Base-by-base conservation (phyloP, 2,888 invertebrate genomes). In the Charanyca ferruginea region DNA sequence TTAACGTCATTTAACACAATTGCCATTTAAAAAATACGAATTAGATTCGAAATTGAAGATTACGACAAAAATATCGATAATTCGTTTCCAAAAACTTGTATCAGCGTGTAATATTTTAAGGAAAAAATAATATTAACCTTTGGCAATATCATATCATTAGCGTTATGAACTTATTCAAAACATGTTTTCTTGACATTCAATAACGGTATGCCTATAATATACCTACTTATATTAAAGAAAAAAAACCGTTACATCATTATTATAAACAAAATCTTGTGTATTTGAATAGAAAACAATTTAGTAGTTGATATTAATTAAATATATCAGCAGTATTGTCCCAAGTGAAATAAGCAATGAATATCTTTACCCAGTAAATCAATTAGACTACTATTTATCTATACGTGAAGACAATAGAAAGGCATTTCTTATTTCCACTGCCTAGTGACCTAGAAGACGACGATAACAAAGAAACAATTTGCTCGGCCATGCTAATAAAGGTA, bases 161-260 rank as follows among this genome's bases (percentile, higher is more conserved):
- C 22, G 48, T 53, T 54, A 23, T 52, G 38, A 70, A 65, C 52
- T 59, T 64, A 59, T 55, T 32, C 22, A 52, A 55, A 68, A 70
- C 71, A 44, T 8, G 75, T 67, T 77, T 48, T 55, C 45, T 23
- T 62, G 77, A 52, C 62, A 66, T 77, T 67, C 11, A 61, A 41
- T 62, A 72, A 77, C 77, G 59, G 72, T 62, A 62, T 44, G 23
- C n/a, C n/a, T n/a, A n/a, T 45, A 59, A 63, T 59, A 32, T 66
- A 22, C 47, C 23, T 54, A 22, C 47, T 28, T 54, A 18, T 9
- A 53, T 45, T 4, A 6, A 25, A 45, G 4, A 51, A 54, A 41
- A 72, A 47, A 23, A 55, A 22, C 54, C 38, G 54, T 69, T 55
- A 47, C 38, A 32, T 73, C 58, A 58, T 49, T 44, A 55, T 23